Evolutionary conservation across 2,797 vertebrate genomes (phyloP).

Genomic region (Macrochelys suwanniensis): DNA sequence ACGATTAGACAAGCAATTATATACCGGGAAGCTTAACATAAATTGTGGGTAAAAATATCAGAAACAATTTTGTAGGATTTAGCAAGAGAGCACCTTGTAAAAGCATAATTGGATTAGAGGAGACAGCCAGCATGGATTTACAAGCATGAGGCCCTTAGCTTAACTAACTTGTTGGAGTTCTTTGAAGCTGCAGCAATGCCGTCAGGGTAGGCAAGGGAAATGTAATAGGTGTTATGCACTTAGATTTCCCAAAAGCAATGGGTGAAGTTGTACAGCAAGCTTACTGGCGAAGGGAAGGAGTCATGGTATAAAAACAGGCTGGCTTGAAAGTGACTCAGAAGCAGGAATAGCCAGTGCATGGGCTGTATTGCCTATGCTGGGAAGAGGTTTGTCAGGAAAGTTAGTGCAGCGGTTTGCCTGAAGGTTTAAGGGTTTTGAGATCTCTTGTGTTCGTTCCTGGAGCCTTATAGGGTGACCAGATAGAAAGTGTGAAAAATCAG

Average conservation of each 20-base stretch:
- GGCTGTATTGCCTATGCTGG: conserved; percentile 39
- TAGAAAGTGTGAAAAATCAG: too few species aligned
- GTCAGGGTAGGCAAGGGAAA: conserved; percentile 64
- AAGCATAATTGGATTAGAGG: conserved; percentile 79
- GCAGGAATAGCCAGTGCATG: conserved; percentile 50
- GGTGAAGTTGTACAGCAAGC: conserved; percentile 65
- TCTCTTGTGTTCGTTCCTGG: not conserved
- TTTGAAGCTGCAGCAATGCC: conserved; percentile 71
- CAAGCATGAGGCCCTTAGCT: conserved; percentile 73
- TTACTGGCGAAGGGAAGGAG: conserved; percentile 71
- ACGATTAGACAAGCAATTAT: conserved; percentile 78
- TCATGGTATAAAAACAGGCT: not conserved
- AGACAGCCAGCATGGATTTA: conserved; percentile 75
- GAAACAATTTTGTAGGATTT: conserved; percentile 78
- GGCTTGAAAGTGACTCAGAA: conserved; percentile 36
- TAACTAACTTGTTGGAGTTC: conserved; percentile 76
- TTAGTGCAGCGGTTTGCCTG: conserved; percentile 59
- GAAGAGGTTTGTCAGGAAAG: not conserved
- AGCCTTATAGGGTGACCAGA: too few species aligned
- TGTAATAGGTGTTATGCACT: conserved; percentile 50
- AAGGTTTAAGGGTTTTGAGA: conserved; percentile 12
- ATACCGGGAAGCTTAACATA: conserved; percentile 75
- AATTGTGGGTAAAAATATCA: conserved; percentile 77
- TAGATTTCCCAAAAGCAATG: conserved; percentile 76
- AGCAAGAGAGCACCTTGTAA: conserved; percentile 78